A percentile compares a stretch with the other conserved stretches of the same genome.
Evolutionary conservation across 2,888 invertebrate species (phyloP).

Genomic region (Eupeodes latifasciatus): DNA sequence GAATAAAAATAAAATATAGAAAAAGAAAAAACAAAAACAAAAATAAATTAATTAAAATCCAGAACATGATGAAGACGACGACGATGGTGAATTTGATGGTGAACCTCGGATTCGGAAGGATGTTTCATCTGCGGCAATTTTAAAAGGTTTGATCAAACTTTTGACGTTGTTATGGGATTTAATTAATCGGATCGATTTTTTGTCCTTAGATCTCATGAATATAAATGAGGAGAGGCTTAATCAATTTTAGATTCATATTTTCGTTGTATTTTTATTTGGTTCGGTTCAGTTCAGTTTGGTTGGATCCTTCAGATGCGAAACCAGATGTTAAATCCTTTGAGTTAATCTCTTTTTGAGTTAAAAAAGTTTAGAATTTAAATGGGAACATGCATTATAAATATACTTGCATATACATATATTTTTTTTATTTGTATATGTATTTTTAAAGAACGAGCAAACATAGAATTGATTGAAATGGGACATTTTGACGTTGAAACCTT

Average conservation of each 20-base stretch:
- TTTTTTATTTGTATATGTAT: no score
- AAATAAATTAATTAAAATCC: constrained; percentile 59
- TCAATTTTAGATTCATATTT: constrained; percentile 37
- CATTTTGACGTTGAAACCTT: no score
- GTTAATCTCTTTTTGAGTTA: neutral
- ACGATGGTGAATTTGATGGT: neutral
- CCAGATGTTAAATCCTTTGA: neutral
- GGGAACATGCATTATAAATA: neutral
- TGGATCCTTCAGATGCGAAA: no score
- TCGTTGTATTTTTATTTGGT: neutral
- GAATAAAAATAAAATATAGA: constrained; percentile 44
- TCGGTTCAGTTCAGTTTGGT: neutral
- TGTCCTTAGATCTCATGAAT: constrained; percentile 38
- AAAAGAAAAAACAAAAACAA: constrained; percentile 38
- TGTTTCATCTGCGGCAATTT: neutral
- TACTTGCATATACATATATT: no score
- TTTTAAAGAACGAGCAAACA: no score
- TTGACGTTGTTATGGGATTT: constrained; percentile 41
- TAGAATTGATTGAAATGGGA: no score
- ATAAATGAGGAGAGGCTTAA: constrained; percentile 25
- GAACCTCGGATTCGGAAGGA: neutral
- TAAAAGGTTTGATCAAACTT: constrained; percentile 39
- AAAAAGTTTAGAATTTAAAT: neutral
- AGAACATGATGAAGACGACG: constrained; percentile 1
- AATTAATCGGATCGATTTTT: constrained; percentile 36